A percentile compares a stretch with the other conserved stretches of the same genome.
These are phyloP conservation scores for Sceloporus tristichus DNA, from an alignment of 2,113 vertebrate genomes.

Conservation along the genomic window DNA sequence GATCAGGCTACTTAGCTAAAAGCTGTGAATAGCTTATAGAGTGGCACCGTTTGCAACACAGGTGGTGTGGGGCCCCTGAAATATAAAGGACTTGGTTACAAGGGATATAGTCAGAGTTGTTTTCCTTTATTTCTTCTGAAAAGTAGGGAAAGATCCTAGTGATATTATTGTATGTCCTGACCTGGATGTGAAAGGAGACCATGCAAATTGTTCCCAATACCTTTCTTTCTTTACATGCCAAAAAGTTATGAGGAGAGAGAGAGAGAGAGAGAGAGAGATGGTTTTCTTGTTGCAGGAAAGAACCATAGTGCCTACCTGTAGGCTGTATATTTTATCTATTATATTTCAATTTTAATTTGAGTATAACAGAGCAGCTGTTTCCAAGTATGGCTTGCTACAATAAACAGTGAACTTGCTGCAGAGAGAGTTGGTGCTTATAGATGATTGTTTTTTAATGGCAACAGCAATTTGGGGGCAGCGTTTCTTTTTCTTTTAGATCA, in stretches of 20 bases:
- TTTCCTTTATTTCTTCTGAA: not conserved
- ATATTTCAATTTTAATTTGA: not conserved
- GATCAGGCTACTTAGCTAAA: accelerated
- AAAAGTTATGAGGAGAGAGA: not conserved
- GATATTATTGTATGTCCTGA: not conserved
- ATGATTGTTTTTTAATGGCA: not conserved
- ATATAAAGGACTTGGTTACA: not conserved
- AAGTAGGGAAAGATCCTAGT: not conserved
- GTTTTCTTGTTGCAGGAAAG: not conserved
- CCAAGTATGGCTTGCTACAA: not conserved
- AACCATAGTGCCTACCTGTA: not conserved
- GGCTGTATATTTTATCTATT: not conserved
- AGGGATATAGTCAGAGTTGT: not conserved
- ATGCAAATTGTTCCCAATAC: not conserved
- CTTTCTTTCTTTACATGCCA: not conserved
- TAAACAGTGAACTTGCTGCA: too few relatives aligned
- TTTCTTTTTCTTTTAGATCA: not conserved
- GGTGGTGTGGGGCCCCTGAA: not conserved
- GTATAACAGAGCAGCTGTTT: not conserved
- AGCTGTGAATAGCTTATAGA: too few relatives aligned
- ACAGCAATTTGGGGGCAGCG: not conserved
- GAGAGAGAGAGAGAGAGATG: not conserved
- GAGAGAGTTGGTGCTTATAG: not conserved
- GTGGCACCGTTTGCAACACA: not conserved
- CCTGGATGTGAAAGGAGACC: not conserved